Evolutionary conservation across 2,113 vertebrate genomes (phyloP).

Genomic region (Dinomys branickii): DNA sequence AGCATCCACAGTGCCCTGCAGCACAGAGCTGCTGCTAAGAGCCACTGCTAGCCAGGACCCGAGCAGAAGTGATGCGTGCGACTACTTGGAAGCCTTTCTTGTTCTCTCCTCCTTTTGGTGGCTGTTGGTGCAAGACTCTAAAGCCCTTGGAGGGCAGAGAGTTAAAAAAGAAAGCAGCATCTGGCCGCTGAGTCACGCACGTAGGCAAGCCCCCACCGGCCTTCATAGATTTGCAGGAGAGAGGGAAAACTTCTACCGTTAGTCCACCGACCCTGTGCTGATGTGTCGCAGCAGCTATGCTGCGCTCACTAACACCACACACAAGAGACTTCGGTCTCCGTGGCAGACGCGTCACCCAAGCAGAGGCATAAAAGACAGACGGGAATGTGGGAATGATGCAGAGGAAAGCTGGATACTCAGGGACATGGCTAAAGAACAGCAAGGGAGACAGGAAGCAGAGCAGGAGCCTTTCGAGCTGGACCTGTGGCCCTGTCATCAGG

Average conservation of each 20-base stretch:
- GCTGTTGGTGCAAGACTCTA: not conserved
- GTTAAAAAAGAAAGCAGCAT: too few relatives aligned
- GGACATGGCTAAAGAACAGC: not conserved
- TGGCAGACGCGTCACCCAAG: accelerated
- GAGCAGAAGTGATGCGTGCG: not conserved
- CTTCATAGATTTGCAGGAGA: too few relatives aligned
- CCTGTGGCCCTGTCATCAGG: not conserved
- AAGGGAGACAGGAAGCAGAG: too few relatives aligned
- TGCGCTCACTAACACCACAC: too few relatives aligned
- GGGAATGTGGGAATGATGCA: accelerated
- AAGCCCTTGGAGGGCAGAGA: not conserved
- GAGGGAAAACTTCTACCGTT: not conserved
- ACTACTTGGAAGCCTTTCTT: not conserved
- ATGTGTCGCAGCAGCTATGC: not conserved
- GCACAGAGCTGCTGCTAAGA: not conserved
- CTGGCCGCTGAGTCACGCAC: not conserved
- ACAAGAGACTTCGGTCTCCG: not conserved
- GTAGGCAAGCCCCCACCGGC: not conserved
- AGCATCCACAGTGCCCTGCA: not conserved
- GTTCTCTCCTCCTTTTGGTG: not conserved
- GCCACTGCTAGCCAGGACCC: not conserved
- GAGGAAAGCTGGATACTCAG: not conserved
- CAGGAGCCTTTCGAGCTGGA: not conserved
- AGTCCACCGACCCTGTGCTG: not conserved
- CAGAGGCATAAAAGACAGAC: not conserved